Evolutionary conservation across 2,888 invertebrate genomes (phyloP), one percentile per base, ranked within the genome.

Genomic region (Eulithis prunata): DNA sequence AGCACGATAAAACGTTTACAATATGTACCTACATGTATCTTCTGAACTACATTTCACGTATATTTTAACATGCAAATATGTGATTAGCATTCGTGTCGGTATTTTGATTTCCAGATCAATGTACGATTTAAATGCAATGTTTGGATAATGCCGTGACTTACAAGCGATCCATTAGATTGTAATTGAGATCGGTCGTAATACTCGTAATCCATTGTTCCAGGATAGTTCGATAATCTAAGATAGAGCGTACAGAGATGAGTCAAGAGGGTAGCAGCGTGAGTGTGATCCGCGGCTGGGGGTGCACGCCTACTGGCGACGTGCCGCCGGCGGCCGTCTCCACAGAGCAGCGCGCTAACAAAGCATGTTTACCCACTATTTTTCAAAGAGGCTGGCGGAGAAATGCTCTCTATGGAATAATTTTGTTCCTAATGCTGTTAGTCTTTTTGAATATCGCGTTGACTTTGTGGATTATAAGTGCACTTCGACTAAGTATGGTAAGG

Each of bases 381-480:
- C 79, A 82, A 46, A 83, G 78, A 64, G 99, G 99, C 41, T 99
- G 99, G 99, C 94, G 99, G 72, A 98, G 98, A 85, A 95, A 97
- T 82, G 97, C 98, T 84, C 95, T 99, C 45, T 99, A 98, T 88
- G 95, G 96, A 28, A 95, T 99, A 77, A 95, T 99, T 66, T 90
- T 98, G 70, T 94, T 97, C 52, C 94, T 99, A 71, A 96, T 98
- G 88, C 91, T 98, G 69, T 94, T 98, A 85, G 97, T 99, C 78
- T 96, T 98, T 82, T 94, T 98, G 76, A 99, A 99, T 91, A 95
- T 99, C 79, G 97, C 97, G n/a, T 94, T 99, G 63, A 99, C 99
- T 0, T 94, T 99, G 58, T 99, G 99, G 99, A 97, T 99, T 71
- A 95, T 99, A 75, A 97, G 97, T 86, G 98, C 98, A 75, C 96